These are phyloP conservation scores for Pangasius krempfi DNA, from an alignment of 2,797 vertebrate species.

Conservation along the genomic window DNA sequence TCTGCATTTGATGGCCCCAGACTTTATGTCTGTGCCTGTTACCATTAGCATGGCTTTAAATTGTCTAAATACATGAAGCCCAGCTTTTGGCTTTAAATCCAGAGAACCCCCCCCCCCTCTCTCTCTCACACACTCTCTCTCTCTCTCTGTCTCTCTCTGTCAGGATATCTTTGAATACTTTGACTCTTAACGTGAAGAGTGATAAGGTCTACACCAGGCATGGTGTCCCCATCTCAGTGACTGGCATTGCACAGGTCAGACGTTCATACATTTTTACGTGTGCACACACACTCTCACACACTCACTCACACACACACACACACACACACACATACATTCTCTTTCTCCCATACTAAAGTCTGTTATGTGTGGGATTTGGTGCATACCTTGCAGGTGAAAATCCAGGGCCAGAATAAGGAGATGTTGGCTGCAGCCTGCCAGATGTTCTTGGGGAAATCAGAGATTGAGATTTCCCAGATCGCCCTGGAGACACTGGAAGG, in stretches of 20 bases:
- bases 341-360: too few species aligned
- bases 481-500: constrained; percentile 93
- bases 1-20: neutral
- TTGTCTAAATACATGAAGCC: neutral
- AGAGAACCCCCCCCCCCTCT: neutral
- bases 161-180: constrained; percentile 91
- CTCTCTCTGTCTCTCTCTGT: neutral
- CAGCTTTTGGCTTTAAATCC: neutral
- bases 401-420: constrained; percentile 97
- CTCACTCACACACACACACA: neutral
- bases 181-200: constrained; percentile 94
- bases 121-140: neutral
- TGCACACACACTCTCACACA: too few species aligned
- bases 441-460: constrained; percentile 95
- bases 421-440: constrained; percentile 93
- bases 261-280: neutral
- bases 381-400: constrained; percentile 84
- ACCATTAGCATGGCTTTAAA: too few species aligned
- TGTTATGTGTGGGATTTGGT: neutral
- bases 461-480: constrained; percentile 85
- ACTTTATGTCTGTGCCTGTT: neutral
- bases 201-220: constrained; percentile 95
- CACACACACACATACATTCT: neutral
- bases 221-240: constrained; percentile 94
- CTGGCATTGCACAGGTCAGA: constrained; percentile 90